Conservation (phyloP, 2,888 invertebrate genomes). For the Papilio gigon region DNA sequence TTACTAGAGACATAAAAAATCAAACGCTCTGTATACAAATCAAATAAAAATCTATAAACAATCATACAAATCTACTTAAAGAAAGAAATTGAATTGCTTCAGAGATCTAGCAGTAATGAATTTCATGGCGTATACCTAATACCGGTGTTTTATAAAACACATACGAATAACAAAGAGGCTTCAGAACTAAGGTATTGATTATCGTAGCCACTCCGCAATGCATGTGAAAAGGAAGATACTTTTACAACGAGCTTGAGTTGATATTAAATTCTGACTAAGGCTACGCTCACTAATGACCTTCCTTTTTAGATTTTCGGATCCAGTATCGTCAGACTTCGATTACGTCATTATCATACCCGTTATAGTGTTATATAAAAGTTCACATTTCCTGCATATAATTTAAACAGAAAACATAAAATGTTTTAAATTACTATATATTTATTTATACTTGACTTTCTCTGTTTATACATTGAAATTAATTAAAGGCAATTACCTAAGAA, state of each 20-base stretch:
- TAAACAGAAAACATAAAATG: neutral
- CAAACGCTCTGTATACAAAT: too few species aligned
- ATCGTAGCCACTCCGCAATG: neutral
- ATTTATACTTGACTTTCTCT: neutral
- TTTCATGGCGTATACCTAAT: neutral
- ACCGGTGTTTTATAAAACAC: neutral
- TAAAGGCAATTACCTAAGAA: constrained; percentile 19
- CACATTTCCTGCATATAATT: neutral
- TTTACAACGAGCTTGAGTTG: neutral
- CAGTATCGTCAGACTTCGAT: neutral
- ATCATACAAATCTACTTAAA: neutral
- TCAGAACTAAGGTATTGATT: constrained; percentile 15
- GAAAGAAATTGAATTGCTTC: neutral
- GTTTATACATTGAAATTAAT: neutral
- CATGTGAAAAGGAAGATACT: neutral
- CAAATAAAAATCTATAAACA: too few species aligned
- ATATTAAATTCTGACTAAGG: neutral
- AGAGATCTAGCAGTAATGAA: constrained; percentile 1
- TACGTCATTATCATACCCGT: neutral
- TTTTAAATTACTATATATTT: neutral
- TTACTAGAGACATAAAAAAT: too few species aligned
- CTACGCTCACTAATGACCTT: neutral
- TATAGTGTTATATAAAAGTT: too few species aligned
- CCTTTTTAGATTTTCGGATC: neutral
- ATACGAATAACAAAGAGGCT: neutral